Base-by-base conservation (phyloP, 1,140 invertebrate genomes). In the Drosophila obscura region DNA sequence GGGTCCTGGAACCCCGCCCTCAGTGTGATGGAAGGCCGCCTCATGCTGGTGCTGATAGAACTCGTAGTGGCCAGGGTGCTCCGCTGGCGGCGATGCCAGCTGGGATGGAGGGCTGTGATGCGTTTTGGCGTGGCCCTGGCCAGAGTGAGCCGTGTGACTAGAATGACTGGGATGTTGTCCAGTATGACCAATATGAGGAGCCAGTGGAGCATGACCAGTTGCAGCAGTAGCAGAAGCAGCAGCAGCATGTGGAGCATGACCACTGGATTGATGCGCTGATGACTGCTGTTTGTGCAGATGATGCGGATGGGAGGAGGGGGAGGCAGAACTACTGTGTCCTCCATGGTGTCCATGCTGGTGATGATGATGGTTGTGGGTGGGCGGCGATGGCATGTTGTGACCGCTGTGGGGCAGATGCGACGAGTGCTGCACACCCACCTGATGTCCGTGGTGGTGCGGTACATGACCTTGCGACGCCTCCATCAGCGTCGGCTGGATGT, bases 401-500 rank as follows among this genome's bases (percentile, higher is more conserved):
- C 91, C 91, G 65, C 89, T 91, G 72, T 91, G 90, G 35, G 90
- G 91, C 68, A 91, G 71, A 78, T 92, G 91, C 35, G 90, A 91
- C 51, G 85, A 45, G 68, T 92, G 91, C 62, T 91, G 90, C 56
- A 91, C 66, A 62, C 90, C 90, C 55, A 91, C 85, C 73, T 91
- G 89, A 72, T 92, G 91, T 51, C 85, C 73, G 75, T 91, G 88
- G 65, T 92, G 92, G 63, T 92, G 91, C 15, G 93, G 93, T 50
- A 92, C 68, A 89, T 93, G 93, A 79, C 93, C 93, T 73, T 93
- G 93, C 31, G 93, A 92, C 15, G 93, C 92, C 79, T 94, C 93
- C 83, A 93, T 73, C 87, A 94, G 75, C 28, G 93, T 94, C 28
- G 93, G 93, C 83, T 94, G 93, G 73, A 94, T 93, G 80, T 94